Conservation (phyloP, 2,113 vertebrate species). For the Eclectus roratus region DNA sequence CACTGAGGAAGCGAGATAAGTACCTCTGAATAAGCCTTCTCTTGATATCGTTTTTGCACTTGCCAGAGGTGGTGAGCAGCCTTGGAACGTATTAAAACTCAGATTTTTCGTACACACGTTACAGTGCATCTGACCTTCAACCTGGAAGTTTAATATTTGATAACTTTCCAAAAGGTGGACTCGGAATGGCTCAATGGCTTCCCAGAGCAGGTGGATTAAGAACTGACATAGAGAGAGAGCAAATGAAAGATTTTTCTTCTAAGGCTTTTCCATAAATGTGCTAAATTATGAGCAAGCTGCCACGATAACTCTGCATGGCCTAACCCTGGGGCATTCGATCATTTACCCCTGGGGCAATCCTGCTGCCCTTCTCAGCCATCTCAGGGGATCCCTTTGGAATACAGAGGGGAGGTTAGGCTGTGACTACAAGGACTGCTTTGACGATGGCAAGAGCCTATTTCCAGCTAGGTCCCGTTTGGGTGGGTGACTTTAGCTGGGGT, state of each 20-base stretch:
- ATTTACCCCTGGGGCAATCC: background rate
- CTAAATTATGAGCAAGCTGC: background rate
- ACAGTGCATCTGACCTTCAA: background rate
- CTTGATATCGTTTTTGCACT: background rate
- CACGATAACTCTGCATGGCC: background rate
- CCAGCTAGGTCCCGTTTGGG: background rate
- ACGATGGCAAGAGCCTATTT: too few relatives aligned
- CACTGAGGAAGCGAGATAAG: background rate
- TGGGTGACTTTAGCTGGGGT: background rate
- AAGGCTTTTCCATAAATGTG: background rate
- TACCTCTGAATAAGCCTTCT: background rate
- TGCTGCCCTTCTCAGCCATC: background rate
- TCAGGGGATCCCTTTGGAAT: background rate
- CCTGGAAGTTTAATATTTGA: background rate
- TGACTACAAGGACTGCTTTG: background rate
- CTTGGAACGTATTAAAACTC: background rate
- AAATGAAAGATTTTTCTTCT: background rate
- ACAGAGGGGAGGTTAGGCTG: background rate
- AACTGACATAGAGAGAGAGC: background rate
- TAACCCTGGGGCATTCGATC: rapidly evolving
- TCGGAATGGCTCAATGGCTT: background rate
- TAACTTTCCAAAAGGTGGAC: background rate
- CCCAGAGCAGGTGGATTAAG: background rate
- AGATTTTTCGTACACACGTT: background rate
- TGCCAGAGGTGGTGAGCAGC: background rate